Evolutionary conservation across 2,113 vertebrate genomes (phyloP).

Genomic region (Myotis lucifugus): DNA sequence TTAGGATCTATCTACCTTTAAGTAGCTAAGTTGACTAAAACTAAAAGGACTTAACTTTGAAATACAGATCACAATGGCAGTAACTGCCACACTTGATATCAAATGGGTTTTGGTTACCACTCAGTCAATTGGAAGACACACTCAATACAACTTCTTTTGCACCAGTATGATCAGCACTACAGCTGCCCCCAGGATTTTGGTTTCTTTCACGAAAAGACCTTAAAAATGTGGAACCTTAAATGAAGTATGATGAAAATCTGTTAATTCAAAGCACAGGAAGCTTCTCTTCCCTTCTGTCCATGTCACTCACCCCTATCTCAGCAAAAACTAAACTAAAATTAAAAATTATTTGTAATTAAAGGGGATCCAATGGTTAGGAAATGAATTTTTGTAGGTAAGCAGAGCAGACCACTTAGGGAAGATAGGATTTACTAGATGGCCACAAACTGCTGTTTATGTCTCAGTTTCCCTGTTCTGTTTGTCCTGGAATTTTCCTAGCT

Average conservation of each 20-base stretch:
- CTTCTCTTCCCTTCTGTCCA: neutral
- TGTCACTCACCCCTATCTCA: neutral
- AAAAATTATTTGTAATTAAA: conserved; percentile 46
- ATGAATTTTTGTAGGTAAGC: conserved; percentile 39
- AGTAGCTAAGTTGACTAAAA: conserved; percentile 18
- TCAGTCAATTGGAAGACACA: neutral
- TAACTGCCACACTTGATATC: neutral
- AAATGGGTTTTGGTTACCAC: neutral
- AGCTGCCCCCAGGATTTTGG: neutral
- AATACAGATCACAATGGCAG: conserved; percentile 20
- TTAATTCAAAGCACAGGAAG: conserved; percentile 19
- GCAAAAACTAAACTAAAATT: conserved; percentile 9
- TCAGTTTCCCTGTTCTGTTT: too few relatives aligned
- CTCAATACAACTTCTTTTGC: conserved; percentile 20
- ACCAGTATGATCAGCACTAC: neutral
- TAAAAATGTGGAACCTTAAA: neutral
- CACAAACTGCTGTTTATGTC: too few relatives aligned
- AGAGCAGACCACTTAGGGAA: neutral
- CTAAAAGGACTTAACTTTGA: neutral
- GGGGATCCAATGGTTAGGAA: neutral
- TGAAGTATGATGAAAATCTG: neutral
- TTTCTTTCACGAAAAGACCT: neutral
- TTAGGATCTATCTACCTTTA: conserved; percentile 37
- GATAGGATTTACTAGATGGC: too few relatives aligned
- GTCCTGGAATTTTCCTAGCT: too few relatives aligned